These are phyloP conservation scores for Antennarius maculatus DNA, from an alignment of 2,797 vertebrate species.

Conservation along the genomic window DNA sequence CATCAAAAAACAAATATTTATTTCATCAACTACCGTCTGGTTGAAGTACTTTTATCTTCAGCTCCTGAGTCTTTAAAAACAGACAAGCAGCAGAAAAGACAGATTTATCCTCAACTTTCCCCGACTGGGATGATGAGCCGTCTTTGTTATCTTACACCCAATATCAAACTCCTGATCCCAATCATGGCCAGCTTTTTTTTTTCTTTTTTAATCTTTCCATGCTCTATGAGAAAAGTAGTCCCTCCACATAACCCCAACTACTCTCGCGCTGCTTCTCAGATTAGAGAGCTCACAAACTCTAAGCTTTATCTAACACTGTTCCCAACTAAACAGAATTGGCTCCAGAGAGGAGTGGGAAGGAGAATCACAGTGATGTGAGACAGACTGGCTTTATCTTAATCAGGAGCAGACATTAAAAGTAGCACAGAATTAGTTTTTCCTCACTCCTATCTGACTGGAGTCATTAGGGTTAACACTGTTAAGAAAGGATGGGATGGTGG, in stretches of 20 bases:
- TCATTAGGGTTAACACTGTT: constrained; percentile 66
- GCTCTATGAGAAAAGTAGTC: constrained; percentile 67
- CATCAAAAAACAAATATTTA: too few species aligned
- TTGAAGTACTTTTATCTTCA: constrained; percentile 14
- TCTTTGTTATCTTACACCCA: constrained; percentile 74
- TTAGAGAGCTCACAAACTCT: constrained; percentile 73
- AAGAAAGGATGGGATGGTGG: constrained; percentile 48
- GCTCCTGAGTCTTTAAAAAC: constrained; percentile 34
- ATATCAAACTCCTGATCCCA: constrained; percentile 77
- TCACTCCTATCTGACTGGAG: constrained; percentile 50
- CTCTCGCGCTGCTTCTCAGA: constrained; percentile 71
- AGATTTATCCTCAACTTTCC: constrained; percentile 48
- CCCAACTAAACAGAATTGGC: constrained; percentile 74
- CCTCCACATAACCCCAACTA: constrained; percentile 64
- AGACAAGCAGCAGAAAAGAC: constrained; percentile 34
- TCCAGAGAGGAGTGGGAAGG: constrained; percentile 67
- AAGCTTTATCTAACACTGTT: constrained; percentile 75
- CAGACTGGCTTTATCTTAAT: constrained; percentile 76
- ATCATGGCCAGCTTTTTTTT: constrained; percentile 60
- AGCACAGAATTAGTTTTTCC: constrained; percentile 69
- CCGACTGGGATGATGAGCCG: constrained; percentile 57
- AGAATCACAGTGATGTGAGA: constrained; percentile 55
- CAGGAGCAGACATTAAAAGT: constrained; percentile 75
- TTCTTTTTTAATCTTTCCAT: constrained; percentile 64
- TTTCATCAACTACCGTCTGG: too few species aligned